A percentile compares a stretch with the other conserved stretches of the same genome.
Conservation (phyloP, 2,888 invertebrate genomes). For the Trachelus stipa region DNA sequence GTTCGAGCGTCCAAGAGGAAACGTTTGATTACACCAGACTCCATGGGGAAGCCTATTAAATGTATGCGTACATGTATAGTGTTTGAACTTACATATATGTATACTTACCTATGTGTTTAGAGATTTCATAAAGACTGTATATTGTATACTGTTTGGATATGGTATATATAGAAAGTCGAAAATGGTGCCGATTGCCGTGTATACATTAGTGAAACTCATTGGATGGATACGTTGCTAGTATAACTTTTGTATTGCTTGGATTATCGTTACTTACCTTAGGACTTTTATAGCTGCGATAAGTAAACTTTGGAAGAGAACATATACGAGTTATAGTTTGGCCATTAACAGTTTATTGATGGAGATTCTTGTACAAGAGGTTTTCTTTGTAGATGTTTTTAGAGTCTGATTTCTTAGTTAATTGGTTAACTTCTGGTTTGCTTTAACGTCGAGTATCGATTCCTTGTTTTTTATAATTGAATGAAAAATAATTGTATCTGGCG, state of each 20-base stretch:
- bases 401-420: neutral
- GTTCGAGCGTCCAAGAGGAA: conserved; percentile 62
- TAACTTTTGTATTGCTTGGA: neutral
- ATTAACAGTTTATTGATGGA: neutral
- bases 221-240: neutral
- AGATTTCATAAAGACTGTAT: neutral
- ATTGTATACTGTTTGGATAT: neutral
- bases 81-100: neutral
- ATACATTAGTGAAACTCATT: neutral
- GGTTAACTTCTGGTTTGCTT: neutral
- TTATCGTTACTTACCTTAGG: neutral
- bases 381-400: neutral
- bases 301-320: neutral
- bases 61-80: neutral
- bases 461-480: neutral
- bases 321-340: neutral
- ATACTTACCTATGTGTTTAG: neutral
- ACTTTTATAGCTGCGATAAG: neutral
- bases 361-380: neutral
- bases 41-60: conserved; percentile 24
- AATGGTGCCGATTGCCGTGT: neutral
- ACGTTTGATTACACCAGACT: conserved; percentile 57
- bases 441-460: neutral
- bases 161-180: neutral
- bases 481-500: neutral